A percentile compares a stretch with the other conserved stretches of the same genome.
Evolutionary conservation across 2,888 invertebrate genomes (phyloP).

Genomic region (Gandaritis pyraliata): DNA sequence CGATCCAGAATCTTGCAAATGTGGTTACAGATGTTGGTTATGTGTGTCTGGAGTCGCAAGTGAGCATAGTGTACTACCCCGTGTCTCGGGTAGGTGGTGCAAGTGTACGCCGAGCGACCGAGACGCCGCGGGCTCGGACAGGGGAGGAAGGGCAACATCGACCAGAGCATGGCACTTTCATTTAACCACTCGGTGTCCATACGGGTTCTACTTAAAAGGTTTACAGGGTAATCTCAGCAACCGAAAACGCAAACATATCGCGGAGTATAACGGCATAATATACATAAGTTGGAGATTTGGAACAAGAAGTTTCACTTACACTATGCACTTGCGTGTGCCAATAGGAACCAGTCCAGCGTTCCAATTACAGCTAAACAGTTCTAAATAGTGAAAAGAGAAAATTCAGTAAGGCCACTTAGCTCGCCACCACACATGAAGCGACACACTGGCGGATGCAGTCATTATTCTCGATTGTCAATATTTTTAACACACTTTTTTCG

Average conservation of each 20-base stretch:
- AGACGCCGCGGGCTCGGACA: constrained; percentile 51
- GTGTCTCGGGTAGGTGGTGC: constrained; percentile 61
- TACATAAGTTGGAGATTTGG: constrained; percentile 84
- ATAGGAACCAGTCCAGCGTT: constrained; percentile 80
- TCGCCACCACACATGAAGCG: constrained; percentile 81
- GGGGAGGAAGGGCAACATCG: constrained; percentile 73
- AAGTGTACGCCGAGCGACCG: constrained; percentile 52
- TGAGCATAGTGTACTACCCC: constrained; percentile 69
- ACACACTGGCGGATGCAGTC: constrained; percentile 76
- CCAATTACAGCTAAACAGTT: constrained; percentile 66
- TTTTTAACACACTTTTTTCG: constrained; percentile 61
- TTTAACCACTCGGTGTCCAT: constrained; percentile 72
- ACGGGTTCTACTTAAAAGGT: constrained; percentile 73
- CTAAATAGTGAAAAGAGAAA: constrained; percentile 69
- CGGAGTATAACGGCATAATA: constrained; percentile 78
- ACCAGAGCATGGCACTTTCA: constrained; percentile 84
- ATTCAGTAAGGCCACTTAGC: constrained; percentile 80
- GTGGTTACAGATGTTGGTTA: constrained; percentile 61
- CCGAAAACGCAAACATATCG: constrained; percentile 81
- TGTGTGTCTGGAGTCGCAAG: constrained; percentile 68
- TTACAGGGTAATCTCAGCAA: constrained; percentile 72
- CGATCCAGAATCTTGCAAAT: constrained; percentile 79
- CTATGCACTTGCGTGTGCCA: constrained; percentile 84
- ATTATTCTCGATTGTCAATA: constrained; percentile 66
- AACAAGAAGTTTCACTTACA: constrained; percentile 85